These are phyloP conservation scores for Pitta sordida DNA, from an alignment of 2,113 vertebrate species.

Conservation along the genomic window DNA sequence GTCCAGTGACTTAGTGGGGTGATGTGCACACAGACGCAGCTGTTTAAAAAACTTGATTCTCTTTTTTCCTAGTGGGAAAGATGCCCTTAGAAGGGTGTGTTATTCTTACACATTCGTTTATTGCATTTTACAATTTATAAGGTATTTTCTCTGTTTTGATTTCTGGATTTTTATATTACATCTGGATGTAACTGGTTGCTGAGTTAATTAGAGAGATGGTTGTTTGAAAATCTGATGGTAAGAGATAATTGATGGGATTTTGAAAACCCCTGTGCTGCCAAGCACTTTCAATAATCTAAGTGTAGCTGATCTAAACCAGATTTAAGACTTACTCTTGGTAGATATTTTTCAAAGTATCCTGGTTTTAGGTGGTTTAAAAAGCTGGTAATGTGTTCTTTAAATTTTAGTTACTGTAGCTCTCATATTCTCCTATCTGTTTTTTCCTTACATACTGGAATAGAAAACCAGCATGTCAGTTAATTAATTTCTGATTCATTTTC, in stretches of 20 bases:
- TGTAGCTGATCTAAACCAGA: not conserved
- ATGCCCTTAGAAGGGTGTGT: not conserved
- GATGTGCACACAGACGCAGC: not conserved
- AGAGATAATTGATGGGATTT: not conserved
- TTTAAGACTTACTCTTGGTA: not conserved
- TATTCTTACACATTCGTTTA: not conserved
- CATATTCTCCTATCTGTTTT: not conserved
- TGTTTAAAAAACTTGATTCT: not conserved
- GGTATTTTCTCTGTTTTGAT: not conserved
- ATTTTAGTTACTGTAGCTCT: not conserved
- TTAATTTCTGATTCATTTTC: constrained; percentile 27
- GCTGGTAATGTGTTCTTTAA: not conserved
- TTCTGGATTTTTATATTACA: not conserved
- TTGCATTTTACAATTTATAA: not conserved
- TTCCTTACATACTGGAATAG: not conserved
- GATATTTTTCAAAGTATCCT: not conserved
- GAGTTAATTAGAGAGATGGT: not conserved
- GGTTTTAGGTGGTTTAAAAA: not conserved
- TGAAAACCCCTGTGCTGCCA: not conserved
- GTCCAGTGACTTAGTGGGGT: not conserved
- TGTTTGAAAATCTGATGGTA: not conserved
- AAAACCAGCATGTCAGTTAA: not conserved
- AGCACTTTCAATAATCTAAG: not conserved
- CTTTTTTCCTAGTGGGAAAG: not conserved
- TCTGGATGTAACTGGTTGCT: not conserved